phyloP scores from a whole-genome alignment of 2,888 invertebrate species.

The Caenorhabditis auriculariae region DNA sequence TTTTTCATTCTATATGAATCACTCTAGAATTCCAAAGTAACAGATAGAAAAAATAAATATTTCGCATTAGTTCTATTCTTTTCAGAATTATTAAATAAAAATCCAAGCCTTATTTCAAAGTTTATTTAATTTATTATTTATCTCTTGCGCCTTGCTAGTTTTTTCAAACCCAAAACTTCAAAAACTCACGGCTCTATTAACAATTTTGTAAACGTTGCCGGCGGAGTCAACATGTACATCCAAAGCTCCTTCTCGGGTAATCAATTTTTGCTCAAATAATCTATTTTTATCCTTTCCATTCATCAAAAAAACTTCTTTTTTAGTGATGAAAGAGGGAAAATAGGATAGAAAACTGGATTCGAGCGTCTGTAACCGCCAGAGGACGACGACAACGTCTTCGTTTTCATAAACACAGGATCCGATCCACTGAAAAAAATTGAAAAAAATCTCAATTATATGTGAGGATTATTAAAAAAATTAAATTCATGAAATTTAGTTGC shows the following conservation, averaged over 20 bases:
- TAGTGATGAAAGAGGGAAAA: conserved; percentile 51
- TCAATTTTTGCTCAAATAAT: conserved; percentile 27
- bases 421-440: conserved; percentile 38
- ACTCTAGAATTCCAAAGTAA: too few species aligned
- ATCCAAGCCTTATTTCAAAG: too few species aligned
- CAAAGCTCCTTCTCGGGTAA: conserved; percentile 47
- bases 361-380: conserved; percentile 49
- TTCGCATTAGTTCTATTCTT: too few species aligned
- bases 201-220: conserved; percentile 46
- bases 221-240: conserved; percentile 43
- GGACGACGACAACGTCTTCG: conserved; percentile 50
- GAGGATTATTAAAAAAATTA: not conserved
- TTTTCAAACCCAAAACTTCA: too few species aligned
- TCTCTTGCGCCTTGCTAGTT: too few species aligned
- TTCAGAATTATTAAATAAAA: too few species aligned
- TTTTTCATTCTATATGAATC: too few species aligned
- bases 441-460: not conserved
- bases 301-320: conserved; percentile 29
- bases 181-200: conserved; percentile 44
- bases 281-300: not conserved
- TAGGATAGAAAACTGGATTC: conserved; percentile 45
- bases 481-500: not conserved
- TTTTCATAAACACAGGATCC: conserved; percentile 55
- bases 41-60: too few species aligned
- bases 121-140: too few species aligned